A percentile compares a stretch with the other conserved stretches of the same genome.
Evolutionary conservation across 2,113 vertebrate genomes (phyloP).

Genomic region (Pardalotus punctatus): DNA sequence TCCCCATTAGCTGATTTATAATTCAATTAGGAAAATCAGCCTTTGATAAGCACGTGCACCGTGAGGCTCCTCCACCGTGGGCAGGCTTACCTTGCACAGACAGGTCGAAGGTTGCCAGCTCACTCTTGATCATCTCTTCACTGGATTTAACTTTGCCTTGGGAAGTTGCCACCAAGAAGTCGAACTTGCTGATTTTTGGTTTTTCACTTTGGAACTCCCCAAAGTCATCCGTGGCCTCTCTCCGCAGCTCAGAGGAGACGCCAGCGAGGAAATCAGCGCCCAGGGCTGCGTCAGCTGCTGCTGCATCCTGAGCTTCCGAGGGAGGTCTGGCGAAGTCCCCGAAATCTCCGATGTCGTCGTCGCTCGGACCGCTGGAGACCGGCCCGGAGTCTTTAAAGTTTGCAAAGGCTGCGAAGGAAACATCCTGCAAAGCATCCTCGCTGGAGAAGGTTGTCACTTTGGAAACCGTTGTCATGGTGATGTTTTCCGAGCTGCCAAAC

Average conservation of each 20-base stretch:
- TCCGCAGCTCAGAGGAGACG: slow-evolving; percentile 31
- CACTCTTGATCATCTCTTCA: slow-evolving; percentile 97
- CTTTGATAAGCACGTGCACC: not conserved
- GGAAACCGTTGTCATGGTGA: slow-evolving; percentile 78
- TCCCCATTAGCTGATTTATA: not conserved
- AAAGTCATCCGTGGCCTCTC: slow-evolving; percentile 84
- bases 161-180: slow-evolving; percentile 92
- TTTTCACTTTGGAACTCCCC: slow-evolving; percentile 94
- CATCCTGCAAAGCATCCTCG: slow-evolving; percentile 73
- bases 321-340: slow-evolving; percentile 82
- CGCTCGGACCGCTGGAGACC: not conserved
- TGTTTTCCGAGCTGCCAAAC: slow-evolving; percentile 87
- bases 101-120: slow-evolving; percentile 95
- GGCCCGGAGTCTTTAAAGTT: slow-evolving; percentile 70
- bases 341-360: slow-evolving; percentile 73
- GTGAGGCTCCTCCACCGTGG: not conserved
- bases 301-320: slow-evolving; percentile 6
- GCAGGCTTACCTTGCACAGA: slow-evolving; percentile 91
- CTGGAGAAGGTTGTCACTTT: slow-evolving; percentile 79
- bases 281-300: not conserved
- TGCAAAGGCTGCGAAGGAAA: slow-evolving; percentile 78
- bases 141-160: slow-evolving; percentile 96
- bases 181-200: slow-evolving; percentile 96
- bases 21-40: not conserved
- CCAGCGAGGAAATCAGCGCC: slow-evolving; percentile 18